phyloP scores from a whole-genome alignment of 2,113 vertebrate genomes.

The Choloepus hoffmanni region DNA sequence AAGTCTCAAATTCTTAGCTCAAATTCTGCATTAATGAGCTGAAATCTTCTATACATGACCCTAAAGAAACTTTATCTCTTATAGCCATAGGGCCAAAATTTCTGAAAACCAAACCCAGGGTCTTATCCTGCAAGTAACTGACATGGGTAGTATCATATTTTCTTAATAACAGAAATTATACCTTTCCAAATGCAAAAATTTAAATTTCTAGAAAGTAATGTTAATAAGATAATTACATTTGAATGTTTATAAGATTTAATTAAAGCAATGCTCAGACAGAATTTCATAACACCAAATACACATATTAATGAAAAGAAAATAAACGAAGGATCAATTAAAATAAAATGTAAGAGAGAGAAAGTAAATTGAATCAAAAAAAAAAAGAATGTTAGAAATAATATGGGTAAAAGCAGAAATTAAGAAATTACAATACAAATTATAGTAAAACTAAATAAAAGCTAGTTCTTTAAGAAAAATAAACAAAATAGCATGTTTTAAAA shows the following conservation, averaged over 20 bases:
- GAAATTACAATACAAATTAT: background rate
- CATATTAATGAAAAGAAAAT: background rate
- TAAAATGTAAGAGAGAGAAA: background rate
- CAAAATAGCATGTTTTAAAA: background rate
- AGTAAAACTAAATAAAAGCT: background rate
- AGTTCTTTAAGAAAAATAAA: background rate
- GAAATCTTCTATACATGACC: background rate
- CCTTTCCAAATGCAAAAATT: background rate
- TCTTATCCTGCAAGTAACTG: background rate
- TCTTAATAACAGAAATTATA: background rate
- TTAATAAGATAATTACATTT: background rate
- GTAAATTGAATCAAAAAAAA: background rate
- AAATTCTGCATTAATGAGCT: background rate
- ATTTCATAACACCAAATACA: background rate
- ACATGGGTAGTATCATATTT: background rate
- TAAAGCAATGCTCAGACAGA: background rate
- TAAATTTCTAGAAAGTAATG: background rate
- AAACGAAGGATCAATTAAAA: background rate
- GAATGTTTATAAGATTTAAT: background rate
- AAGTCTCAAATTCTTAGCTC: background rate
- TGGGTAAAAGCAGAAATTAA: background rate
- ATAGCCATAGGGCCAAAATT: background rate
- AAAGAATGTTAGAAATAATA: background rate
- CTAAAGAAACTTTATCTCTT: background rate
- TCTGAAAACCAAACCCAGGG: background rate